Evolutionary conservation across 2,888 invertebrate genomes (phyloP).

Genomic region (Bembecia ichneumoniformis): DNA sequence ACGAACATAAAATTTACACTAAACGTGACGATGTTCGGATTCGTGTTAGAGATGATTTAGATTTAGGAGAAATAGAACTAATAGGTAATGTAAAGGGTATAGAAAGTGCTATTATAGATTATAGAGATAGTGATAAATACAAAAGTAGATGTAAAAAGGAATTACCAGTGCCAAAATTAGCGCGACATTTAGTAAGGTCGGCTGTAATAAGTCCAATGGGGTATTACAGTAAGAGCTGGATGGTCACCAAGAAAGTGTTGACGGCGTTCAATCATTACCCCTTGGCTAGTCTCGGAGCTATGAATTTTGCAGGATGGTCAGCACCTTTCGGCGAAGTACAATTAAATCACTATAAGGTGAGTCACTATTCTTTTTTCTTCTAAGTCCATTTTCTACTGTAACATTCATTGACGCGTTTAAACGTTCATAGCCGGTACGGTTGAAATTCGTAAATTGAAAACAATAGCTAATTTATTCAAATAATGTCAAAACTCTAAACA

Average conservation of each 20-base stretch:
- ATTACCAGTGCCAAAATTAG: conserved; percentile 50
- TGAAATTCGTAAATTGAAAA: too few relatives aligned
- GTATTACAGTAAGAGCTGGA: conserved; percentile 80
- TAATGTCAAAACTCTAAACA: too few relatives aligned
- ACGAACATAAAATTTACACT: conserved; percentile 37
- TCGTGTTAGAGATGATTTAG: conserved; percentile 23
- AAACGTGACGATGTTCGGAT: conserved; percentile 62
- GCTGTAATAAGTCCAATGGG: conserved; percentile 74
- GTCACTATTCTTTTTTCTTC: neutral
- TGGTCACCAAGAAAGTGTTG: conserved; percentile 75
- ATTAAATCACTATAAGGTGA: conserved; percentile 78
- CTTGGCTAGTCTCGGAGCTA: conserved; percentile 70
- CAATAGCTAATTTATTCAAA: too few relatives aligned
- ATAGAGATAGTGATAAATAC: conserved; percentile 26
- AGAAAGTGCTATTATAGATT: conserved; percentile 36
- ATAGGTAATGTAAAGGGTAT: conserved; percentile 30
- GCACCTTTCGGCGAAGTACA: conserved; percentile 73
- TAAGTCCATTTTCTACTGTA: conserved; percentile 5
- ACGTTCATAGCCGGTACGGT: too few relatives aligned
- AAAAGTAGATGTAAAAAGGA: conserved; percentile 37
- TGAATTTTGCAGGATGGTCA: conserved; percentile 69
- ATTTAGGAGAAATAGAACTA: conserved; percentile 42
- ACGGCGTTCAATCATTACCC: conserved; percentile 85
- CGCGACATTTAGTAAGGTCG: conserved; percentile 66
- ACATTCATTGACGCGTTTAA: neutral